Evolutionary conservation across 1,140 invertebrate genomes (phyloP).

Genomic region (Lucilia cuprina): DNA sequence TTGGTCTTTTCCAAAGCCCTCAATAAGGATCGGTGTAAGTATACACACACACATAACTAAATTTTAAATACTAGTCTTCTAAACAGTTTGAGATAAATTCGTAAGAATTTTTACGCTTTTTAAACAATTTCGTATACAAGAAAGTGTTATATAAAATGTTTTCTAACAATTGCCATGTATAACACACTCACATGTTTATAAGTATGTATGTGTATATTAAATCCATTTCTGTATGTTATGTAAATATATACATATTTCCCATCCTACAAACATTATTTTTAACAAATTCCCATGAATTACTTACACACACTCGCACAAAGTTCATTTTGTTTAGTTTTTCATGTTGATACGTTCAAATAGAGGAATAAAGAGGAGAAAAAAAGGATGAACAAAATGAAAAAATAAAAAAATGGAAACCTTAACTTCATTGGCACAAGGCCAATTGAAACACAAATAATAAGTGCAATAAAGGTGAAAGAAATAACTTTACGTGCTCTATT

Average conservation of each 20-base stretch:
- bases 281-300: not conserved
- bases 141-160: not conserved
- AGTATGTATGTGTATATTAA: no score
- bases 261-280: not conserved
- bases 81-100: no score
- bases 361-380: not conserved
- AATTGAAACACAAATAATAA: not conserved
- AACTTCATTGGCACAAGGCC: conserved; percentile 31
- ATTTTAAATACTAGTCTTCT: no score
- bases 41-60: no score
- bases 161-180: not conserved
- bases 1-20: no score
- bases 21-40: no score
- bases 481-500: conserved; percentile 7
- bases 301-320: not conserved
- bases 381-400: not conserved
- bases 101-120: conserved; percentile 4
- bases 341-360: no score
- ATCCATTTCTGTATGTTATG: no score
- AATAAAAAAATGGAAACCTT: not conserved
- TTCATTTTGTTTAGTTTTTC: not conserved
- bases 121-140: not conserved
- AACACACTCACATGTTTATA: not conserved
- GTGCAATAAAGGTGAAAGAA: not conserved
- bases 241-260: no score